Evolutionary conservation across 2,113 vertebrate genomes (phyloP), one percentile per base, ranked within the genome.

Genomic region (Actinemys pallida): DNA sequence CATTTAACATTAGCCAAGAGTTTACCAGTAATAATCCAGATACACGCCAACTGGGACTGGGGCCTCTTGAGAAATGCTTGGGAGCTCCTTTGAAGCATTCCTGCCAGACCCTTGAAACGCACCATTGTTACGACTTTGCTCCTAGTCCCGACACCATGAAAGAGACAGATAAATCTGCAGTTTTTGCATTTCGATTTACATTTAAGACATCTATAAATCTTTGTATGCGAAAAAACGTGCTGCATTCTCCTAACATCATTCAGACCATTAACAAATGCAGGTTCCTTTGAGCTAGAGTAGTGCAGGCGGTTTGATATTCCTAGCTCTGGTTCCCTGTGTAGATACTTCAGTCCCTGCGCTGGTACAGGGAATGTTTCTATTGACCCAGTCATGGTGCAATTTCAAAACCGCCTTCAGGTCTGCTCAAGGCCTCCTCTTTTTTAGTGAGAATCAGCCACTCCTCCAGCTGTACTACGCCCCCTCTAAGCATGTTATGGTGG

Each of bases 21-120:
- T 88, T 92, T 29, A 94, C 83, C 94, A 79, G 92, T 90, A 90
- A 5, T 91, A 96, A 95, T 0, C 0, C 90, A 94, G 95, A 95
- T 88, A 92, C 65, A 85, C 50, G 92, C 89, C 94, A 93, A 87
- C 65, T 87, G 84, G 89, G 93, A 95, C n/a, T 87, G 82, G 88
- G 94, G 91, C 92, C 27, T 27, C 92, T 96, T 91, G 62, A 96
- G 92, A 96, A 94, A 97, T 95, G 91, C 93, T 91, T 95, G 88
- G 88, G 94, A 96, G 95, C 84, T 95, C 94, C 96, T 96, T 94
- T 96, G 97, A 97, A 93, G 87, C 96, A 80, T 89, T 94, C 94
- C 91, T 95, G 96, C 94, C 93, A 96, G 94, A 96, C 96, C 92
- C 95, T 95, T 95, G 96, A 96, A 95, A 95, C 93, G 86, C 91